Conservation (phyloP, 2,888 invertebrate species). For the Dysmachus trigonus region DNA sequence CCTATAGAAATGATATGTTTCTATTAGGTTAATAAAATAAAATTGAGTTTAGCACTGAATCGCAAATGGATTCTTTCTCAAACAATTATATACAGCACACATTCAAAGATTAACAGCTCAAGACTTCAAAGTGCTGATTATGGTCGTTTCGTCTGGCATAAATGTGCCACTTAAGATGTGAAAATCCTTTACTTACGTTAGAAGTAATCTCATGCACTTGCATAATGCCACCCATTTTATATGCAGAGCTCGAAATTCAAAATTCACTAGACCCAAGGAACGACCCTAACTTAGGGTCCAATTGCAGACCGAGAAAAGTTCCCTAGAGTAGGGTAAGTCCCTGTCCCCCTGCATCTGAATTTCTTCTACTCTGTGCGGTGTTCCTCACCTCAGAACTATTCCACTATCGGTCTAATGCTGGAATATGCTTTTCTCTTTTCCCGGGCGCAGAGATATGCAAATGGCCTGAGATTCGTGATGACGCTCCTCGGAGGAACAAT, state of each 20-base stretch:
- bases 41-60: too few relatives aligned
- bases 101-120: constrained; percentile 8
- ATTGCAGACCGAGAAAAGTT: constrained; percentile 2
- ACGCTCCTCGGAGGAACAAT: constrained; percentile 71
- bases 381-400: constrained; percentile 29
- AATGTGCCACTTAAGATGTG: constrained; percentile 36
- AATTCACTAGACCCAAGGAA: constrained; percentile 15
- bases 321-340: not conserved
- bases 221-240: constrained; percentile 32
- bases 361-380: not conserved
- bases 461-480: constrained; percentile 67
- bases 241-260: constrained; percentile 23
- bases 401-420: constrained; percentile 25
- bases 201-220: constrained; percentile 25
- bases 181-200: constrained; percentile 29
- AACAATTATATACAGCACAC: constrained; percentile 29
- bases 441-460: constrained; percentile 60
- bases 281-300: not conserved
- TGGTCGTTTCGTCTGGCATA: constrained; percentile 20
- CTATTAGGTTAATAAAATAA: too few relatives aligned
- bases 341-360: not conserved
- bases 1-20: too few relatives aligned
- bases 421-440: constrained; percentile 20
- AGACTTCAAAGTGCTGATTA: constrained; percentile 24
- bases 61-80: not conserved